Evolutionary conservation across 1,140 invertebrate species (phyloP).

Genomic region (Drosophila sulfurigaster): DNA sequence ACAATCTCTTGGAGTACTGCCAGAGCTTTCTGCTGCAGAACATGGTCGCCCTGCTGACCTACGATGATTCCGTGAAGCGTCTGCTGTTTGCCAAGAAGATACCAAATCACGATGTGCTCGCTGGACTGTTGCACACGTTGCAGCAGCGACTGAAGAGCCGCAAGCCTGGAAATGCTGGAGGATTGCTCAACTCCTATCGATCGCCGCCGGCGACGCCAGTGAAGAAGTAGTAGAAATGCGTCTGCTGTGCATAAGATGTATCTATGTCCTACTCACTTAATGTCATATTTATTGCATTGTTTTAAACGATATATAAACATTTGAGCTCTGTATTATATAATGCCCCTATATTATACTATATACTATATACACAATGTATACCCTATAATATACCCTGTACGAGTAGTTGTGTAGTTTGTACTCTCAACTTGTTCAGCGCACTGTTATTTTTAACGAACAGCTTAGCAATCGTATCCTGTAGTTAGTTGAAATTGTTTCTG

Average conservation of each 20-base stretch:
- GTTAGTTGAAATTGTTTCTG: conserved; percentile 82
- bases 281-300: conserved; percentile 79
- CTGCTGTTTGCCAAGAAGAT: conserved; percentile 95
- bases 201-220: conserved; percentile 66
- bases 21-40: conserved; percentile 96
- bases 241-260: neutral
- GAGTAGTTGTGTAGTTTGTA: conserved; percentile 65
- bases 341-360: conserved; percentile 3
- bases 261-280: conserved; percentile 25
- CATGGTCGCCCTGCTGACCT: conserved; percentile 96
- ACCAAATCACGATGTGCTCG: conserved; percentile 95
- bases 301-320: conserved; percentile 59
- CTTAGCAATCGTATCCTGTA: conserved; percentile 53
- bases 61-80: conserved; percentile 95
- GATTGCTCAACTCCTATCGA: conserved; percentile 66
- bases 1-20: conserved; percentile 94
- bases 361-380: conserved; percentile 5
- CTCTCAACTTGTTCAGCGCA: conserved; percentile 73
- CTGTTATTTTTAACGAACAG: conserved; percentile 61
- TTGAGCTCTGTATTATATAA: conserved; percentile 66
- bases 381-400: conserved; percentile 17
- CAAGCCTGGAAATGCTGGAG: conserved; percentile 61
- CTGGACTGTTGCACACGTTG: conserved; percentile 91
- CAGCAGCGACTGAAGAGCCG: conserved; percentile 90
- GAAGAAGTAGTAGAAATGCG: conserved; percentile 56